Base-by-base conservation (phyloP, 2,888 invertebrate species). In the Charanyca ferruginea region DNA sequence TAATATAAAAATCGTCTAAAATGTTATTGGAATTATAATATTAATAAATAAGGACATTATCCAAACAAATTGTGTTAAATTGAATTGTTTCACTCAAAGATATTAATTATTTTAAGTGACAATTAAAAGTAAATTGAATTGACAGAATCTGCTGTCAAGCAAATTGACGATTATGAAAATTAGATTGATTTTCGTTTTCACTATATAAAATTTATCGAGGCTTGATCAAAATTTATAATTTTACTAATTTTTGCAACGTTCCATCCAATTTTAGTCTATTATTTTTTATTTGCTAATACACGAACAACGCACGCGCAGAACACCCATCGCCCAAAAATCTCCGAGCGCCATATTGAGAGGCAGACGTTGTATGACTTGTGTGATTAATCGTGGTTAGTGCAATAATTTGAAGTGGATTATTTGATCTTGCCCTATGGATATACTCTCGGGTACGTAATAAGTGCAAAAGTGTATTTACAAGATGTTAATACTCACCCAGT, bases 291-390 rank as follows among this genome's bases (percentile, higher is more conserved):
- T 90, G 88, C 89, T 91, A 88, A 88, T 89, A 92, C 88, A 92
- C 90, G 87, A 89, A 92, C 93, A 94, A 95, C 95, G 95, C 95
- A 95, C 94, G 95, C 95, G 95, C 95, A 95, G 93, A 93, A 95
- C 92, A 90, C 90, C 93, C 94, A 90, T 94, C 94, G 93, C 94
- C 94, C 94, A 95, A 96, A 73, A 96, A 96, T 96, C 96, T 94
- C 96, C 94, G 94, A 96, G 96, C 97, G 97, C 97, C 97, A 97
- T 97, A 96, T 97, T 97, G 96, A 96, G 96, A 97, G 97, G 96
- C 97, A 97, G 96, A 96, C 96, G 96, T 96, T 96, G 96, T 96
- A 95, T 95, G 95, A 95, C 94, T 95, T 93, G 95, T 95, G 93
- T 95, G 93, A 94, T 93, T 93, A 95, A 93, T 93, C 92, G 95